phyloP scores from a whole-genome alignment of 2,113 vertebrate species.

The Vulpes ferrilata region DNA sequence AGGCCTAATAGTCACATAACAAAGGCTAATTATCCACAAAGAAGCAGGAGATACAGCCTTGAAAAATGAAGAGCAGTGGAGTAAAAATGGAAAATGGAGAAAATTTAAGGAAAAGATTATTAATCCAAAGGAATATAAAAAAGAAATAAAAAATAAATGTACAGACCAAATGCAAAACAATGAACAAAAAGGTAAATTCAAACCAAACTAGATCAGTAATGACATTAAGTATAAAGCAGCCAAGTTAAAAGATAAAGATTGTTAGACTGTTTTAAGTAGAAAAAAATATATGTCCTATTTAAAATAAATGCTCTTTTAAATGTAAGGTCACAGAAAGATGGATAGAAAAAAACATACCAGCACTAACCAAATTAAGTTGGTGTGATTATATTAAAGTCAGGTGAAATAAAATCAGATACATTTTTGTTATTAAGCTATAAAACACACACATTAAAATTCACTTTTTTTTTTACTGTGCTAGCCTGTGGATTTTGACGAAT shows the following conservation, averaged over 20 bases:
- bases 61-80: background rate
- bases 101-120: background rate
- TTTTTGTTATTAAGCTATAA: conserved; percentile 20
- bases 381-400: conserved; percentile 36
- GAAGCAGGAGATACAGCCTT: background rate
- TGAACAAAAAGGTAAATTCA: conserved; percentile 16
- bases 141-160: background rate
- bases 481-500: background rate
- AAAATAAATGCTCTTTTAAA: conserved; percentile 36
- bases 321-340: background rate
- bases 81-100: background rate
- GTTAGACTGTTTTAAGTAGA: background rate
- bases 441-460: background rate
- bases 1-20: background rate
- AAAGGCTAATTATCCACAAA: background rate
- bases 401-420: background rate
- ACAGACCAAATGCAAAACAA: background rate
- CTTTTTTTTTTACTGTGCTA: background rate
- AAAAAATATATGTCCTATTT: background rate
- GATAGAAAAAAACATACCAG: background rate
- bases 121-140: background rate
- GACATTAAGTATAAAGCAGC: background rate
- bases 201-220: background rate
- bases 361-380: background rate
- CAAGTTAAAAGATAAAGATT: background rate